Conservation (phyloP, 92 coral and sea anemone species). For the Pocillopora grandis region DNA sequence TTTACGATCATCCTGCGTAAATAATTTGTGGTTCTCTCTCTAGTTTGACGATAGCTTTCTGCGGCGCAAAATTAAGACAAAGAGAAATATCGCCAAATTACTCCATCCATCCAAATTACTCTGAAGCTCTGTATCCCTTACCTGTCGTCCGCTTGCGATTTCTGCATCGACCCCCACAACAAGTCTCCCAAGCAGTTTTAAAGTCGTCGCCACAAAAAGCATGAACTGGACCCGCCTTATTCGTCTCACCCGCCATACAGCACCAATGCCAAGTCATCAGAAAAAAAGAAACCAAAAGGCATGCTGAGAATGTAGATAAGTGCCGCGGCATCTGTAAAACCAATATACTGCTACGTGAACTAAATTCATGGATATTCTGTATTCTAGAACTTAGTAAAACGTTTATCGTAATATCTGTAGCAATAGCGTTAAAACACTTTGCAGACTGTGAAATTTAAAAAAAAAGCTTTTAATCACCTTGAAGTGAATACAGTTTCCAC, state of each 20-base stretch:
- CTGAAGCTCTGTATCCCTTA: neutral
- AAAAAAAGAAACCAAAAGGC: neutral
- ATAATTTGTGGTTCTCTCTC: too few relatives aligned
- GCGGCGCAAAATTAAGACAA: too few relatives aligned
- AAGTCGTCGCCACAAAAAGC: neutral
- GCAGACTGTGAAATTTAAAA: too few relatives aligned
- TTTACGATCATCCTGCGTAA: too few relatives aligned
- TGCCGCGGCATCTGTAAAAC: slow-evolving; percentile 13
- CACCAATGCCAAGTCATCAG: neutral
- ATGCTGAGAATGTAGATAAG: neutral
- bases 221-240: too few relatives aligned
- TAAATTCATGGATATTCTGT: neutral
- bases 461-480: too few relatives aligned
- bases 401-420: too few relatives aligned
- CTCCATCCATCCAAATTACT: too few relatives aligned
- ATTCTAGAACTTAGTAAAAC: neutral
- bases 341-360: neutral
- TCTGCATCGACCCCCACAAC: slow-evolving; percentile 24
- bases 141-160: slow-evolving; percentile 11
- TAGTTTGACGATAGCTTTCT: too few relatives aligned
- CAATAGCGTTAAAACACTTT: too few relatives aligned
- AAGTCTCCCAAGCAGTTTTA: neutral
- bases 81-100: too few relatives aligned
- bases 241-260: neutral
- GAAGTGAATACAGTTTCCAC: too few relatives aligned